Evolutionary conservation across 2,888 invertebrate genomes (phyloP).

Genomic region (Drosophila paranaensis): DNA sequence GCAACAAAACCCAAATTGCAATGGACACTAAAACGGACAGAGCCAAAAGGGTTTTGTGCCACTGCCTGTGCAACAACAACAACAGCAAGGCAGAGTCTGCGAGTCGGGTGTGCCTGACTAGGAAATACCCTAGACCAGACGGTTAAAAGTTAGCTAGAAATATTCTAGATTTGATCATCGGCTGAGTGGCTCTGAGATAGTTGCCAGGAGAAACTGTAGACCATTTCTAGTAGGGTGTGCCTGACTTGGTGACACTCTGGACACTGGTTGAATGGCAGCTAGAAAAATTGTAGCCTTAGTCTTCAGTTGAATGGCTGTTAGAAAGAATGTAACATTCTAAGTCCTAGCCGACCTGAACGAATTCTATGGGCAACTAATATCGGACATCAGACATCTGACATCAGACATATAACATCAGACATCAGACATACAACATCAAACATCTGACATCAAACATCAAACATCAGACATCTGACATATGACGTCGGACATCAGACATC

Average conservation of each 20-base stretch:
- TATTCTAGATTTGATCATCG: too few relatives aligned
- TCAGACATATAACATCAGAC: background rate
- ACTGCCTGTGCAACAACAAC: constrained; percentile 1
- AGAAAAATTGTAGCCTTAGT: too few relatives aligned
- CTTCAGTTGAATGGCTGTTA: too few relatives aligned
- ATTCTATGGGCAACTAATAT: too few relatives aligned
- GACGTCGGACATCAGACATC: background rate
- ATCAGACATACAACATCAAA: too few relatives aligned
- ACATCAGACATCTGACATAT: background rate
- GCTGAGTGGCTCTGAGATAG: too few relatives aligned
- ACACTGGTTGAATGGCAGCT: too few relatives aligned
- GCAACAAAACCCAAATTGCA: constrained; percentile 76
- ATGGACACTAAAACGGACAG: constrained; percentile 62
- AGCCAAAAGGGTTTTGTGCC: constrained; percentile 4
- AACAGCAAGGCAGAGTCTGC: background rate
- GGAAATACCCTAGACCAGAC: background rate
- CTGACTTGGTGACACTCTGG: too few relatives aligned
- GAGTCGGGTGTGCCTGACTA: background rate
- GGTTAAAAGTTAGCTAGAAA: background rate
- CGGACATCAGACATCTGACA: background rate
- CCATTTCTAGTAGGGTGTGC: too few relatives aligned
- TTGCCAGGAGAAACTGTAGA: too few relatives aligned
- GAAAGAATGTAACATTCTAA: too few relatives aligned
- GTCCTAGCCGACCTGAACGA: too few relatives aligned
- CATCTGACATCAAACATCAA: background rate